These are phyloP conservation scores for Brachyopa scutellaris DNA, from an alignment of 2,888 invertebrate genomes.

Conservation along the genomic window DNA sequence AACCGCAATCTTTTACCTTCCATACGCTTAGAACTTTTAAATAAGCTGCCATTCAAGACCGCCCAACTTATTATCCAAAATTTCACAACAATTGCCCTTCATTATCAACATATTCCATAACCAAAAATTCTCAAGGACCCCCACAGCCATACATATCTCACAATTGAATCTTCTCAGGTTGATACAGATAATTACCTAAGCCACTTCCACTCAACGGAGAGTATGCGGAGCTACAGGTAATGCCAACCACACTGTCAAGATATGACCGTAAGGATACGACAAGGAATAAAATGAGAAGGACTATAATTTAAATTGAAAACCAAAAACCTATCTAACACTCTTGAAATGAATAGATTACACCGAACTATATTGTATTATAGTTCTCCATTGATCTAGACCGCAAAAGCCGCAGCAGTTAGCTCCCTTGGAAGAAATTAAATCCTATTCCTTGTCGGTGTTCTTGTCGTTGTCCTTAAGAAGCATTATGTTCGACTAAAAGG, in stretches of 20 bases:
- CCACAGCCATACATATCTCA: conserved; percentile 10
- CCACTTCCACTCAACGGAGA: conserved; percentile 4
- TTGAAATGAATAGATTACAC: conserved; percentile 16
- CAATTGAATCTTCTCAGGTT: conserved; percentile 37
- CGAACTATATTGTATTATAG: neutral
- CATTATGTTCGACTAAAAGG: conserved; percentile 31
- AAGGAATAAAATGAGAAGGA: conserved; percentile 15
- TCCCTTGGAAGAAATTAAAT: conserved; percentile 32
- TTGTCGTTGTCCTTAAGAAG: conserved; percentile 43
- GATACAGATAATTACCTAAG: conserved; percentile 52
- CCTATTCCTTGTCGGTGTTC: conserved; percentile 37
- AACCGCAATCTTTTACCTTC: no score
- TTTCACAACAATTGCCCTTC: conserved; percentile 44
- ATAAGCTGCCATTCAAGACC: no score
- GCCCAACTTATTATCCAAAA: conserved; percentile 9
- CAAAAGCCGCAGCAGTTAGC: conserved; percentile 24
- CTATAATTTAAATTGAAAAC: conserved; percentile 62
- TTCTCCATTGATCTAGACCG: conserved; percentile 17
- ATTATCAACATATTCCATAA: conserved; percentile 29
- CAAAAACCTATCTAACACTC: conserved; percentile 53
- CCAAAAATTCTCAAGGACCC: neutral
- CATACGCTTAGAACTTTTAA: no score
- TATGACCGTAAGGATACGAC: conserved; percentile 49
- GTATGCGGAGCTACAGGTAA: conserved; percentile 22
- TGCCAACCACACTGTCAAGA: conserved; percentile 20